phyloP scores from a whole-genome alignment of 2,888 invertebrate genomes.

The Megalurothrips usitatus region DNA sequence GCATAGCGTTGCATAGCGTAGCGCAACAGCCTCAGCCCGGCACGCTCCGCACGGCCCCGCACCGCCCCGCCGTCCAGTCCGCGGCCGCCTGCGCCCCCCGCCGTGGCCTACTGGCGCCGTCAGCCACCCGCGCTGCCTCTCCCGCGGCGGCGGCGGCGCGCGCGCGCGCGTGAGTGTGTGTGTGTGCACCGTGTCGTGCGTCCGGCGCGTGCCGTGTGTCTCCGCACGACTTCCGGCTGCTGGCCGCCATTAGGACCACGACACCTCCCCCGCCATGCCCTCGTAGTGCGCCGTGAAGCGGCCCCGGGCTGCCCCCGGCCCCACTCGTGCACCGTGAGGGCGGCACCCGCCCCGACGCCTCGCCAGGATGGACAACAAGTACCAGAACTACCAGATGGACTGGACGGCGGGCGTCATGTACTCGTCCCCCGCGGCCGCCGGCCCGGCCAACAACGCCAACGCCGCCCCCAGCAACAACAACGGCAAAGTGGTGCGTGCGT shows the following conservation, averaged over 20 bases:
- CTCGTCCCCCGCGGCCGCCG: slow-evolving; percentile 1
- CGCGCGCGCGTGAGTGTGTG: no score
- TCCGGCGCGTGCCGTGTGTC: no score
- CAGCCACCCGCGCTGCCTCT: no score
- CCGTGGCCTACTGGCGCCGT: no score
- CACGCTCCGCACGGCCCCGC: background rate
- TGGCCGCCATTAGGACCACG: no score
- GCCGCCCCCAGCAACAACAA: background rate
- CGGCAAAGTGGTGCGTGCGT: slow-evolving; percentile 19
- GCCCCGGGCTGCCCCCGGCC: background rate
- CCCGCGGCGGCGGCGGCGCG: no score
- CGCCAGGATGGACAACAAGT: background rate
- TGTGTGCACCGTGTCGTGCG: no score
- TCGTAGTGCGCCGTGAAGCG: background rate
- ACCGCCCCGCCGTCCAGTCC: background rate
- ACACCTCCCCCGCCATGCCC: background rate
- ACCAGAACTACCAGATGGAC: slow-evolving; percentile 24
- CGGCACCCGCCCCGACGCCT: no score
- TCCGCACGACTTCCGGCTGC: no score
- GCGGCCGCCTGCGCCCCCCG: no score
- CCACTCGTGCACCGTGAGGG: background rate
- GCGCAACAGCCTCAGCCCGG: background rate
- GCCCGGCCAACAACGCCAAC: background rate
- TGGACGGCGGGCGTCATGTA: slow-evolving; percentile 14
- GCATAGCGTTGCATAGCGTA: background rate